These are phyloP conservation scores for Apteryx owenii DNA, from an alignment of 2,113 vertebrate genomes.

Conservation along the genomic window DNA sequence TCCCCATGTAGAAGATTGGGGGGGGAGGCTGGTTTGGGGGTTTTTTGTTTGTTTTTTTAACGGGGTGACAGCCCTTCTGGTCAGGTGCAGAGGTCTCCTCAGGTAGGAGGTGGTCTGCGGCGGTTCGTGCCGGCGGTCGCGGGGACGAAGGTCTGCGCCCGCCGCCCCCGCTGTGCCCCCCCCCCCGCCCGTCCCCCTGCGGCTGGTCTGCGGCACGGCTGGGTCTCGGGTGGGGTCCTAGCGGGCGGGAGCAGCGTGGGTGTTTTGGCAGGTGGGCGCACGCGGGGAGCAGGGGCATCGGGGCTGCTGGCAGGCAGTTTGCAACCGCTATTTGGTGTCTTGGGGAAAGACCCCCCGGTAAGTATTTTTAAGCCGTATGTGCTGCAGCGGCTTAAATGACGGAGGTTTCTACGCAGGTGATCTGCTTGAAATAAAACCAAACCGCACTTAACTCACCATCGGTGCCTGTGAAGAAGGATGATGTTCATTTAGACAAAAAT, in stretches of 20 bases:
- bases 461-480: neutral
- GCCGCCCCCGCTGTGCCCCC: no score
- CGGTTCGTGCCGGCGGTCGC: no score
- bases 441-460: neutral
- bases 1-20: neutral
- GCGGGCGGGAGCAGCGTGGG: neutral
- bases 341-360: neutral
- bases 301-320: neutral
- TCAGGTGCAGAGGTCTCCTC: neutral
- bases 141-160: no score
- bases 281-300: no score
- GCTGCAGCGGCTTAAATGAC: neutral
- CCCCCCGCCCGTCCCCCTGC: no score
- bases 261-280: neutral
- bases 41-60: no score
- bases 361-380: neutral
- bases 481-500: neutral
- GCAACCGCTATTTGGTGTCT: accelerated
- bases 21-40: neutral
- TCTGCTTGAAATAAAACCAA: neutral
- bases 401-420: neutral
- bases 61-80: neutral
- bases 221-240: accelerated
- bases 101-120: no score
- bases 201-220: neutral